Evolutionary conservation across 2,888 invertebrate genomes (phyloP), one percentile per base, ranked within the genome.

Genomic region (Drosophila stalkeri): DNA sequence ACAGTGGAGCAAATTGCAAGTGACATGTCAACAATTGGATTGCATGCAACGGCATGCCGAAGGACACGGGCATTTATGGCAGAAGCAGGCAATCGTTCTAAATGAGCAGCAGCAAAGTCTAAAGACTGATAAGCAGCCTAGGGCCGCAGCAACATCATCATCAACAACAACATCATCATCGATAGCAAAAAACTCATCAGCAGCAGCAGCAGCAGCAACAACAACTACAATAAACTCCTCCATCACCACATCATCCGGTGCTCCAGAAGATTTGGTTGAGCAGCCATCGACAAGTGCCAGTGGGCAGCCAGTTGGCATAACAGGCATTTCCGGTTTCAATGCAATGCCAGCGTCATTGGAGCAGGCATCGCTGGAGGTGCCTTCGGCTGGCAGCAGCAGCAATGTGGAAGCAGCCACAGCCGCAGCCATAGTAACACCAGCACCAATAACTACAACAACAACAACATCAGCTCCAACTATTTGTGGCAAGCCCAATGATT

Each of bases 11-110:
- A 93, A 93, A 89, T 90, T 93, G 84, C 91, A 92, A 89, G 90
- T 92, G 82, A 93, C 93, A 82, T 92, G 93, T 77, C 93, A 93
- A 88, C 93, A 93, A 91, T 91, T 93, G 87, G 93, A 93, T 89
- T 93, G 93, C 82, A 93, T 93, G 92, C 92, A 93, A 78, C 92
- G 93, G 56, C 93, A 93, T 86, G 93, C 93, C 81, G 93, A 93
- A 80, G 93, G 93, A 75, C 93, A 92, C 81, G 92, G 93, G 35
- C 92, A 93, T 91, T 91, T 93, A 85, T 93, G 93, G 93, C 92
- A 91, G 73, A 92, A 93, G 80, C 93, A 93, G 89, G 92, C 93
- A 88, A 92, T 90, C 77, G 91, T 92, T 82, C 89, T 93, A 88
- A 93, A 93, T 85, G 92, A 92, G 83, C 92, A 91, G 80, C 71